Evolutionary conservation across 1,140 invertebrate species (phyloP).

Genomic region (Popillia japonica): DNA sequence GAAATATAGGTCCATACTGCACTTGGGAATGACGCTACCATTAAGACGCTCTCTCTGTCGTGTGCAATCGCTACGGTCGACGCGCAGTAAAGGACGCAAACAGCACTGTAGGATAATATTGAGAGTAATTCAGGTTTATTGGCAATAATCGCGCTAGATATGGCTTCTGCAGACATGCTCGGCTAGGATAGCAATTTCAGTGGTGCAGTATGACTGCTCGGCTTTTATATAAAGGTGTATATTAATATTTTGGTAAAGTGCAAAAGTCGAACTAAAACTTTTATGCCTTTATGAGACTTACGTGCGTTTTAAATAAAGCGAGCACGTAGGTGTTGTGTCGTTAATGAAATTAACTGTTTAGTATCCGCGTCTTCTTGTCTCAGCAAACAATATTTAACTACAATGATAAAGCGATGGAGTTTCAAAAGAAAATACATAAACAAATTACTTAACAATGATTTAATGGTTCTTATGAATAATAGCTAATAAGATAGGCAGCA

Average conservation of each 20-base stretch:
- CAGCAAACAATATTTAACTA: background rate
- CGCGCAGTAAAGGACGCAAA: slow-evolving; percentile 33
- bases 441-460: no score
- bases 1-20: slow-evolving; percentile 48
- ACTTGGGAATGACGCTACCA: slow-evolving; percentile 42
- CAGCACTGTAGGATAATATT: slow-evolving; percentile 56
- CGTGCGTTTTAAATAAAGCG: slow-evolving; percentile 25
- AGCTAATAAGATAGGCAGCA: no score
- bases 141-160: slow-evolving; percentile 57
- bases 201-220: slow-evolving; percentile 46
- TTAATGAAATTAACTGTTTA: slow-evolving; percentile 22
- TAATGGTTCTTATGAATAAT: no score
- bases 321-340: background rate
- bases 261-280: slow-evolving; percentile 41
- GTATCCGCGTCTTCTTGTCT: background rate
- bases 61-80: background rate
- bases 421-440: no score
- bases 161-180: slow-evolving; percentile 55
- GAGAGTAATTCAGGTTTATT: slow-evolving; percentile 57
- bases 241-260: slow-evolving; percentile 48
- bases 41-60: slow-evolving; percentile 37
- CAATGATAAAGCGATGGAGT: no score
- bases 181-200: slow-evolving; percentile 49
- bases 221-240: slow-evolving; percentile 47
- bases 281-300: slow-evolving; percentile 32